These are phyloP conservation scores for Orchesellides sinensis DNA, from an alignment of 2,888 invertebrate genomes.

Conservation along the genomic window DNA sequence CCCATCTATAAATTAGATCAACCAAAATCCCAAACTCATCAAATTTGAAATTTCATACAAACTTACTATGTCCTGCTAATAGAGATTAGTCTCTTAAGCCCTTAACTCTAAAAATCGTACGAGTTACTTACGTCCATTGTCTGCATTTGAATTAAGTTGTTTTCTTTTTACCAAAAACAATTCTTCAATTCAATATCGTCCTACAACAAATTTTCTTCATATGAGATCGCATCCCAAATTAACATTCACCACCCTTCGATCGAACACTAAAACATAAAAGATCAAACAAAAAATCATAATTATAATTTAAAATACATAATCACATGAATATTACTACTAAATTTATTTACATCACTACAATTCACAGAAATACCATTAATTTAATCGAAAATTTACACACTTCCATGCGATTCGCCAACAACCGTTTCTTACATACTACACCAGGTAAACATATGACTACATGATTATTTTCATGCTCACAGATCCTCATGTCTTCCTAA, in stretches of 20 bases:
- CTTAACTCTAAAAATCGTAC: too few species aligned
- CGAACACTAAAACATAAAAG: too few species aligned
- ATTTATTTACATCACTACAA: not conserved
- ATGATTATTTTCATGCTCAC: not conserved
- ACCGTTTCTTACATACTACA: not conserved
- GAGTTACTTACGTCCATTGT: slow-evolving; percentile 57
- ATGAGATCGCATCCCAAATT: too few species aligned
- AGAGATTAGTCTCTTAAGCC: too few species aligned
- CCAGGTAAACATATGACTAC: not conserved
- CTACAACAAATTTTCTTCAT: too few species aligned
- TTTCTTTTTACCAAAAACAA: not conserved
- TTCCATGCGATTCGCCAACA: too few species aligned
- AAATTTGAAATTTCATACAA: not conserved
- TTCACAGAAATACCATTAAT: too few species aligned
- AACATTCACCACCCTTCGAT: too few species aligned
- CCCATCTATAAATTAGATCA: slow-evolving; percentile 58
- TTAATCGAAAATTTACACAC: too few species aligned
- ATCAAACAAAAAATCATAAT: not conserved
- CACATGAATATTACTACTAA: not conserved
- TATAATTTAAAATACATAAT: not conserved
- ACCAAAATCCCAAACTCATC: too few species aligned
- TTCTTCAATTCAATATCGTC: too few species aligned
- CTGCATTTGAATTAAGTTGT: slow-evolving; percentile 35
- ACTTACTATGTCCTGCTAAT: too few species aligned
- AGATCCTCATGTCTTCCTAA: not conserved